Evolutionary conservation across 2,888 invertebrate species (phyloP).

Genomic region (Pegoplata infirma): DNA sequence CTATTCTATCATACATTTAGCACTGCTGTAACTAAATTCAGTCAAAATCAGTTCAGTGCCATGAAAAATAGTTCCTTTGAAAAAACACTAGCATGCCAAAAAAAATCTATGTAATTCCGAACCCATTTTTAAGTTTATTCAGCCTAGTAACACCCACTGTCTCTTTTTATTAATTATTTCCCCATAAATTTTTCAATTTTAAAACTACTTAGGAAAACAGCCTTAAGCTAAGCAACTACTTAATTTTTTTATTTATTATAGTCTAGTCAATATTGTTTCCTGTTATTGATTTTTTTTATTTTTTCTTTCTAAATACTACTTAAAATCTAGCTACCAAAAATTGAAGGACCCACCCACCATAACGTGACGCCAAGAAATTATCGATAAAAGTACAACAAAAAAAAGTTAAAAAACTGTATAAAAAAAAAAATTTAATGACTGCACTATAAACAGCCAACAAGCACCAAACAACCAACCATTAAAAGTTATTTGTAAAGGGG

Average conservation of each 20-base stretch:
- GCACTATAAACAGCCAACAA: slow-evolving; percentile 39
- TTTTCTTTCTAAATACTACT: neutral
- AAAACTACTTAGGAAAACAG: neutral
- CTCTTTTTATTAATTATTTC: no score
- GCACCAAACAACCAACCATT: slow-evolving; percentile 43
- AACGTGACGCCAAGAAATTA: slow-evolving; percentile 32
- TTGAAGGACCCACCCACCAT: neutral
- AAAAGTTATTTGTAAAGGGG: slow-evolving; percentile 43
- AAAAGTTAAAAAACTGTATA: neutral
- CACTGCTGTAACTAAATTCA: no score
- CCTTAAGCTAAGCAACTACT: neutral
- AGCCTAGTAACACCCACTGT: no score
- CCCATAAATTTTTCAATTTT: no score
- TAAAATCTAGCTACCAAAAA: neutral
- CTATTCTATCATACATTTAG: no score
- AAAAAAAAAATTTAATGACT: slow-evolving; percentile 41
- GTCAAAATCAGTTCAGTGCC: no score
- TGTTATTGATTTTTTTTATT: slow-evolving; percentile 14
- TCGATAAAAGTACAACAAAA: slow-evolving; percentile 36
- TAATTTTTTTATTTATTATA: slow-evolving; percentile 1
- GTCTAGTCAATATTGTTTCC: slow-evolving; percentile 17
- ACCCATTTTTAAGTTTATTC: no score
- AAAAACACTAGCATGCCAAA: no score
- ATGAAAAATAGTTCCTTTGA: no score
- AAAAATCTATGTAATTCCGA: no score